phyloP scores from a whole-genome alignment of 2,113 vertebrate genomes.

The Cyphomyrus plagiostoma region DNA sequence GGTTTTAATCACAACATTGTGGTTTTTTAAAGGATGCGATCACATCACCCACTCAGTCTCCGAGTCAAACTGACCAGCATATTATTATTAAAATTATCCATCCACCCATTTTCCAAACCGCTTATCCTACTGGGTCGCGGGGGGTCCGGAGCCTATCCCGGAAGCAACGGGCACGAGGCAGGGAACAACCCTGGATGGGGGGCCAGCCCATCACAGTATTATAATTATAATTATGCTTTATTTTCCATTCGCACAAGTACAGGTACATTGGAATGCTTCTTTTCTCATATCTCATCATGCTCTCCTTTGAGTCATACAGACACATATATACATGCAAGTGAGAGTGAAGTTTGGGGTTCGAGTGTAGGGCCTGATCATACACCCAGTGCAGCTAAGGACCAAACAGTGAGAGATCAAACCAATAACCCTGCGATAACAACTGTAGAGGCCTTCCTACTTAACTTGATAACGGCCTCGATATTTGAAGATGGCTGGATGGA shows the following conservation, averaged over 20 bases:
- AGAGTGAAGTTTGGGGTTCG: background rate
- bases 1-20: background rate
- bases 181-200: too few relatives aligned
- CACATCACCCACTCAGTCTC: background rate
- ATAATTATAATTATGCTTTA: background rate
- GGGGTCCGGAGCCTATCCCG: too few relatives aligned
- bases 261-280: background rate
- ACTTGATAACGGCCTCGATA: background rate
- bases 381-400: background rate
- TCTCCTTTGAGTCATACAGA: background rate
- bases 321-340: background rate
- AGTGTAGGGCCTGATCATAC: background rate
- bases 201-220: too few relatives aligned
- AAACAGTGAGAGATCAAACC: background rate
- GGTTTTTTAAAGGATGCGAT: background rate
- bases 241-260: background rate
- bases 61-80: background rate
- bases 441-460: background rate
- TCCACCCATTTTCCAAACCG: too few relatives aligned
- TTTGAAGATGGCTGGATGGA: background rate
- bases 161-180: too few relatives aligned
- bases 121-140: too few relatives aligned
- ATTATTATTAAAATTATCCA: background rate
- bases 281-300: background rate
- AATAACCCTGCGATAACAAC: background rate